Conservation (phyloP, 2,797 vertebrate species). For the Parambassis ranga region DNA sequence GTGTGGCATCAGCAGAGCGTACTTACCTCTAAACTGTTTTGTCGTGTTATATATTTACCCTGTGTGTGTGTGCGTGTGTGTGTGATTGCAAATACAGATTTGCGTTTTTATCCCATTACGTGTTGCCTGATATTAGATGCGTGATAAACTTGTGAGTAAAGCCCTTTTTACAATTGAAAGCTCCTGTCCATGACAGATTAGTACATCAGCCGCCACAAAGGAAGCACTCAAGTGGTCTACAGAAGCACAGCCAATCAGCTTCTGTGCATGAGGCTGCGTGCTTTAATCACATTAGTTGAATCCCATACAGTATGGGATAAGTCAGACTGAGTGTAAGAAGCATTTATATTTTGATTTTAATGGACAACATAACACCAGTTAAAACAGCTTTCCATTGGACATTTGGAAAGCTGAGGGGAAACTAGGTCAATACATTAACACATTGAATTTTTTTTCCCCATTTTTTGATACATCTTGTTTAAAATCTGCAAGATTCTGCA, state of each 20-base stretch:
- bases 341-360: too few relatives aligned
- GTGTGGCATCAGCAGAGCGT: background rate
- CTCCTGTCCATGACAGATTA: slow-evolving; percentile 57
- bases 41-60: background rate
- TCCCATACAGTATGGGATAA: background rate
- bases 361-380: too few relatives aligned
- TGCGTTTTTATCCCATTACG: slow-evolving; percentile 20
- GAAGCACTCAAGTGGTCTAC: slow-evolving; percentile 31
- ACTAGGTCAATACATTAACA: too few relatives aligned
- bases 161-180: slow-evolving; percentile 52
- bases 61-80: background rate
- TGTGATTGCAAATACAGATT: background rate
- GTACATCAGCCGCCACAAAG: slow-evolving; percentile 55
- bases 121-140: slow-evolving; percentile 3
- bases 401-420: too few relatives aligned
- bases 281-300: background rate
- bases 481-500: too few relatives aligned
- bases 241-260: slow-evolving; percentile 43
- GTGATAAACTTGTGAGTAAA: background rate
- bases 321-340: background rate
- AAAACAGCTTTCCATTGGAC: too few relatives aligned
- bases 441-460: too few relatives aligned
- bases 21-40: background rate
- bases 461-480: too few relatives aligned
- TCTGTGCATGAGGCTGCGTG: background rate